These are phyloP conservation scores for Vanessa cardui DNA, from an alignment of 2,888 invertebrate species.

Conservation along the genomic window DNA sequence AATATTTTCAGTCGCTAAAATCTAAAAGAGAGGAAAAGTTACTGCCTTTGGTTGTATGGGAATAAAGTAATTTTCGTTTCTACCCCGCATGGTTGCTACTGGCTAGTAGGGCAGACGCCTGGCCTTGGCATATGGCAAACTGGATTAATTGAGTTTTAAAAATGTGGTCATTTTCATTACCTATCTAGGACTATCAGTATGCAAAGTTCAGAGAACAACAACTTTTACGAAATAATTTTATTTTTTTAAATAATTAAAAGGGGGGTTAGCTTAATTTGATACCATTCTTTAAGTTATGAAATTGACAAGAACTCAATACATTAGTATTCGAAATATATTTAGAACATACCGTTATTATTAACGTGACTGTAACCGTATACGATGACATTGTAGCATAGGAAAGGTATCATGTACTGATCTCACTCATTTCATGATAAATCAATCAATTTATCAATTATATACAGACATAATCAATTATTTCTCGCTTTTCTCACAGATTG, in stretches of 20 bases:
- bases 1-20: conserved; percentile 9
- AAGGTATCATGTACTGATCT: background rate
- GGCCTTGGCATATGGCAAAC: no score
- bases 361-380: background rate
- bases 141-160: no score
- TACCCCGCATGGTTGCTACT: no score
- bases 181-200: no score
- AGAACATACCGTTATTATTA: background rate
- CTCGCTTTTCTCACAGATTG: background rate
- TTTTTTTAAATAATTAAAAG: no score
- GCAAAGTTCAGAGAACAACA: no score
- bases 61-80: background rate
- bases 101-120: no score
- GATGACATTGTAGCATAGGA: background rate
- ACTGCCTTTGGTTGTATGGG: background rate
- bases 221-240: no score
- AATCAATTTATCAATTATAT: background rate
- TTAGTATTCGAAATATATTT: background rate
- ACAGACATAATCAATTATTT: background rate
- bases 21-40: conserved; percentile 12
- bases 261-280: no score
- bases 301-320: no score
- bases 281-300: no score
- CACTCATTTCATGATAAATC: background rate
- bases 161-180: no score